Conservation (phyloP, 2,888 invertebrate species). For the Sclerodermus sp. region DNA sequence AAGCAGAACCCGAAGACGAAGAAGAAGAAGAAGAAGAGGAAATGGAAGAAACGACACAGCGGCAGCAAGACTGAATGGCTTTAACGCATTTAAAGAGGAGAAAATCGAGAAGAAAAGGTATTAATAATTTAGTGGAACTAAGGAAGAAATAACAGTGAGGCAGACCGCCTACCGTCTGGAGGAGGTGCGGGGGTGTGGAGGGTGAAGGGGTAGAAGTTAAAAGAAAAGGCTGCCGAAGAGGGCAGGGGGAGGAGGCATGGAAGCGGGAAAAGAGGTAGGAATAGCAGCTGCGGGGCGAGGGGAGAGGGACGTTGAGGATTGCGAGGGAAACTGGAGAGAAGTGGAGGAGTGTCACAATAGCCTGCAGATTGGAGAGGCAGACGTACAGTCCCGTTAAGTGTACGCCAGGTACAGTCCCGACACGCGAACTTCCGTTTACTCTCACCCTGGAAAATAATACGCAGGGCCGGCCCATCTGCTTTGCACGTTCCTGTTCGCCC, state of each 20-base stretch:
- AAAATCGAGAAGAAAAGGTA: conserved; percentile 4
- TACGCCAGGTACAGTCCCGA: conserved; percentile 36
- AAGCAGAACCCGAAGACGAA: conserved; percentile 7
- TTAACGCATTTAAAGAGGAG: conserved; percentile 2
- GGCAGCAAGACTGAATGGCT: conserved; percentile 7
- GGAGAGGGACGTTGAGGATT: conserved; percentile 2
- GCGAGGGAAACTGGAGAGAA: conserved; percentile 17
- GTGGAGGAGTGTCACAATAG: conserved; percentile 44
- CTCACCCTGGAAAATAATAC: conserved; percentile 20
- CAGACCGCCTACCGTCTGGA: not conserved
- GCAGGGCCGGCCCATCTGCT: not conserved
- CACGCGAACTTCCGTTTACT: conserved; percentile 15
- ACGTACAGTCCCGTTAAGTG: conserved; percentile 45
- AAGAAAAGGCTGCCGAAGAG: too few species aligned
- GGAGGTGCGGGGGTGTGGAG: too few species aligned
- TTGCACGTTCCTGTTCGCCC: conserved; percentile 23
- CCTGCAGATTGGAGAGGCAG: conserved; percentile 53
- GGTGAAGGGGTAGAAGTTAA: not conserved
- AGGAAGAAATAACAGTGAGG: not conserved
- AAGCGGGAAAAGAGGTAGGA: conserved; percentile 5
- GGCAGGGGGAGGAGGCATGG: conserved; percentile 1
- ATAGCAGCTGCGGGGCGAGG: not conserved
- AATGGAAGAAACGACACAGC: conserved; percentile 6
- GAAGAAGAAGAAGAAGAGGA: too few species aligned
- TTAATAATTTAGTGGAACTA: not conserved